phyloP scores from a whole-genome alignment of 2,797 vertebrate genomes.

The Ara ararauna region DNA sequence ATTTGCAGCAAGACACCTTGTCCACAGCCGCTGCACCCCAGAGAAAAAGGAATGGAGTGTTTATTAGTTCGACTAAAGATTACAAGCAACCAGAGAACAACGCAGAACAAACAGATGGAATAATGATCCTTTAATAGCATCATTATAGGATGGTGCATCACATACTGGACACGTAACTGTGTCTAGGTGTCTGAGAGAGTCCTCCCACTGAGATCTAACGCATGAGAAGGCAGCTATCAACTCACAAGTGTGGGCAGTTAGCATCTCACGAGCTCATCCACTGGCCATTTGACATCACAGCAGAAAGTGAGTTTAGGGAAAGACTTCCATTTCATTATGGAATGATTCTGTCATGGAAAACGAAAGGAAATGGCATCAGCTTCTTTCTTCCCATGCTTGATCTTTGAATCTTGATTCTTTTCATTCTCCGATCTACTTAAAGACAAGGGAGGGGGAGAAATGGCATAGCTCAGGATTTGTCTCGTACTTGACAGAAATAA shows the following conservation, averaged over 20 bases:
- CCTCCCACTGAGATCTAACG: neutral
- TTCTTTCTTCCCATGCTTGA: neutral
- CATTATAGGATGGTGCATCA: neutral
- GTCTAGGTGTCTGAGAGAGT: neutral
- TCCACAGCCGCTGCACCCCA: neutral
- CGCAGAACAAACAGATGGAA: neutral
- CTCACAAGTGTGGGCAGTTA: neutral
- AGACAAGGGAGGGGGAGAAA: neutral
- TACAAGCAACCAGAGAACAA: neutral
- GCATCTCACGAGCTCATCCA: neutral
- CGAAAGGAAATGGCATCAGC: neutral
- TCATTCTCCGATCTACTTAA: neutral
- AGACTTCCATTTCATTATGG: neutral
- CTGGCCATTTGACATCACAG: neutral
- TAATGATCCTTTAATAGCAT: conserved; percentile 32
- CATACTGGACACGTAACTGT: neutral
- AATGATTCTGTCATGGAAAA: neutral
- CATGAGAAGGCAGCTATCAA: neutral
- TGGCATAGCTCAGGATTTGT: neutral
- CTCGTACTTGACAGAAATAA: neutral
- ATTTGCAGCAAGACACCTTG: neutral
- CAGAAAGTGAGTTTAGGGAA: neutral
- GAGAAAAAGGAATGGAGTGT: neutral
- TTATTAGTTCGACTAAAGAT: conserved; percentile 1
- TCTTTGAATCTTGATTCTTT: neutral